These are phyloP conservation scores for Siderastrea radians DNA, from an alignment of 92 coral and sea anemone genomes.

Conservation along the genomic window DNA sequence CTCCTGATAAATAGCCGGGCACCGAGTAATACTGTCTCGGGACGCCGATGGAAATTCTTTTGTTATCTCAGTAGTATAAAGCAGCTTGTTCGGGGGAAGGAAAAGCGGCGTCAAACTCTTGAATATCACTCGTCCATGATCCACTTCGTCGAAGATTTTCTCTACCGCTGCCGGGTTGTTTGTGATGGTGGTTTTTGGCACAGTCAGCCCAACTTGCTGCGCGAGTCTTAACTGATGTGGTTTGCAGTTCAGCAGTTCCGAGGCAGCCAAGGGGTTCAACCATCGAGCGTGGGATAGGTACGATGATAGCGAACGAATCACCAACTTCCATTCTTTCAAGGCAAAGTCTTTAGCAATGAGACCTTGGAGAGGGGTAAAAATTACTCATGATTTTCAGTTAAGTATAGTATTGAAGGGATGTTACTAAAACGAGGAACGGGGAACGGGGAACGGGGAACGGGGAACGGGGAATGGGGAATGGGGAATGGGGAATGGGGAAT, in stretches of 20 bases:
- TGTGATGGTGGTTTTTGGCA: too few species aligned
- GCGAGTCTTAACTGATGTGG: not conserved
- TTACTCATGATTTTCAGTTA: not conserved
- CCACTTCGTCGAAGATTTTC: constrained; percentile 30
- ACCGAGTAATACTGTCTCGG: constrained; percentile 26
- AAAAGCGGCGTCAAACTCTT: constrained; percentile 56
- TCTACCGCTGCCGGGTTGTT: constrained; percentile 11
- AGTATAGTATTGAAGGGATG: too few species aligned
- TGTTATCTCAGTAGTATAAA: constrained; percentile 48
- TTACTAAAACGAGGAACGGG: too few species aligned
- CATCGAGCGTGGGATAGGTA: constrained; percentile 50
- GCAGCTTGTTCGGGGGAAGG: constrained; percentile 54
- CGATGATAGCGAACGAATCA: constrained; percentile 48
- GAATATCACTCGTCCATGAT: constrained; percentile 45
- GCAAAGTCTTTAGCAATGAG: constrained; percentile 65
- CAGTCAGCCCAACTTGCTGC: too few species aligned
- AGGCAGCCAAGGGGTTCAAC: constrained; percentile 43
- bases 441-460: too few species aligned
- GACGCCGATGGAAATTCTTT: constrained; percentile 24
- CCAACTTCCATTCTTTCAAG: constrained; percentile 59
- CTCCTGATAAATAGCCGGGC: constrained; percentile 27
- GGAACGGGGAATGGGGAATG: too few species aligned
- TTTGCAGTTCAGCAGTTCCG: constrained; percentile 52
- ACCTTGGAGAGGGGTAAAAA: not conserved
- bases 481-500: too few species aligned